Evolutionary conservation across 2,888 invertebrate species (phyloP).

Genomic region (Pristionchus entomophagus): DNA sequence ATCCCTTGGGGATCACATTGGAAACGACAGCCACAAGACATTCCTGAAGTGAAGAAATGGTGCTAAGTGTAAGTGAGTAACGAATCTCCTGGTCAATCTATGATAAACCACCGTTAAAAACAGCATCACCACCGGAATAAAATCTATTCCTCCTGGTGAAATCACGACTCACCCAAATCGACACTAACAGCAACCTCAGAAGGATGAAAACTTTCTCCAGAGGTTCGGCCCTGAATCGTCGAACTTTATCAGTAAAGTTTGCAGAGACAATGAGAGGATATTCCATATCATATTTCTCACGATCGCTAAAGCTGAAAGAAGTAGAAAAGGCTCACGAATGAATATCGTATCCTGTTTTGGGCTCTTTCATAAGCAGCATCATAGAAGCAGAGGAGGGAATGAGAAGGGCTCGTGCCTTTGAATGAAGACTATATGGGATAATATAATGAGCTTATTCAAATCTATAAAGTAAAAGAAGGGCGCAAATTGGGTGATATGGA

Average conservation of each 20-base stretch:
- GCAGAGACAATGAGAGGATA: too few species aligned
- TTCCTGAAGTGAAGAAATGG: neutral
- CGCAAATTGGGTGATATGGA: too few species aligned
- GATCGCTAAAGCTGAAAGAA: neutral
- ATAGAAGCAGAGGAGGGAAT: neutral
- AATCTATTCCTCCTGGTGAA: too few species aligned
- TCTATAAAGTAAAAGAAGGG: too few species aligned
- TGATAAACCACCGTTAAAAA: too few species aligned
- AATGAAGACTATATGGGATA: too few species aligned
- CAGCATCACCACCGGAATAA: too few species aligned
- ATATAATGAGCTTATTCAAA: too few species aligned
- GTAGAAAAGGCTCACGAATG: neutral
- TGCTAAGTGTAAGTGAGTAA: too few species aligned
- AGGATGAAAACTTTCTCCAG: constrained; percentile 4
- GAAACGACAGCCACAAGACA: constrained; percentile 1
- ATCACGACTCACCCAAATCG: constrained; percentile 6
- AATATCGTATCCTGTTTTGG: constrained; percentile 17
- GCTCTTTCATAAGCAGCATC: neutral
- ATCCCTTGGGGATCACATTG: neutral
- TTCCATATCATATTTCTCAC: too few species aligned
- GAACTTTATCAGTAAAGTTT: too few species aligned
- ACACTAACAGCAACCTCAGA: neutral
- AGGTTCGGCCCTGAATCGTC: neutral
- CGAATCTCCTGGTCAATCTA: neutral
- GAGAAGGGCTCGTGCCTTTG: too few species aligned